Percentiles rank a stretch among this genome's conserved stretches.
Conservation (phyloP, 2,888 invertebrate species). For the Ethmia dodecea region DNA sequence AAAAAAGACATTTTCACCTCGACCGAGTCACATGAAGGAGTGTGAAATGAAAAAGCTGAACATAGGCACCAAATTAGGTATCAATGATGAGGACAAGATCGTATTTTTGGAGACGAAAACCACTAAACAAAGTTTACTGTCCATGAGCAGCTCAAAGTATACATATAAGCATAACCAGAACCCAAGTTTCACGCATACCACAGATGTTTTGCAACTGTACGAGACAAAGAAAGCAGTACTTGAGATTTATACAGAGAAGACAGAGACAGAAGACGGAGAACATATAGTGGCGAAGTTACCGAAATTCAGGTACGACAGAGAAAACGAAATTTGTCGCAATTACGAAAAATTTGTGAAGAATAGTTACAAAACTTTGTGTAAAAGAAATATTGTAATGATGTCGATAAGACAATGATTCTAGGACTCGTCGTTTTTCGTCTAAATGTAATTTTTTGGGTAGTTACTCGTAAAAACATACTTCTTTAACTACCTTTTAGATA, state of each 20-base stretch:
- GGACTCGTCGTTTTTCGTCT: too few relatives aligned
- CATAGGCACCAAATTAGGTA: constrained; percentile 24
- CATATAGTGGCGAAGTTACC: constrained; percentile 50
- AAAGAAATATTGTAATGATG: constrained; percentile 31
- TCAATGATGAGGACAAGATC: constrained; percentile 34
- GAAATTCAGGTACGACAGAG: constrained; percentile 42
- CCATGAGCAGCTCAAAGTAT: constrained; percentile 4
- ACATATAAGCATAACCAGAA: constrained; percentile 5
- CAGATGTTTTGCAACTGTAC: constrained; percentile 51
- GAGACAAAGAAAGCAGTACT: constrained; percentile 61
- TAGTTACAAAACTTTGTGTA: constrained; percentile 24
- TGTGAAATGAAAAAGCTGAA: constrained; percentile 24
- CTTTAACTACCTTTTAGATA: too few relatives aligned
- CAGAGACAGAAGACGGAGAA: constrained; percentile 28
- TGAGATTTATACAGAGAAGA: constrained; percentile 52
- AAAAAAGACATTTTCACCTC: constrained; percentile 1
- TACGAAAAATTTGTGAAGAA: constrained; percentile 26
- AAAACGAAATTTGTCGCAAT: constrained; percentile 29
- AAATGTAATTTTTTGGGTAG: too few relatives aligned
- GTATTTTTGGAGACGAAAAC: constrained; percentile 18
- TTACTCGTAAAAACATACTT: too few relatives aligned
- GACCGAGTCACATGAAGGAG: constrained; percentile 13
- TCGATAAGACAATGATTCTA: constrained; percentile 23
- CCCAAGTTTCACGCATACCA: constrained; percentile 13
- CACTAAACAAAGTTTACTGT: neutral